Percentiles rank a stretch among this genome's conserved stretches.
These are phyloP conservation scores for Opisthocomus hoazin DNA, from an alignment of 2,113 vertebrate genomes.

Conservation along the genomic window DNA sequence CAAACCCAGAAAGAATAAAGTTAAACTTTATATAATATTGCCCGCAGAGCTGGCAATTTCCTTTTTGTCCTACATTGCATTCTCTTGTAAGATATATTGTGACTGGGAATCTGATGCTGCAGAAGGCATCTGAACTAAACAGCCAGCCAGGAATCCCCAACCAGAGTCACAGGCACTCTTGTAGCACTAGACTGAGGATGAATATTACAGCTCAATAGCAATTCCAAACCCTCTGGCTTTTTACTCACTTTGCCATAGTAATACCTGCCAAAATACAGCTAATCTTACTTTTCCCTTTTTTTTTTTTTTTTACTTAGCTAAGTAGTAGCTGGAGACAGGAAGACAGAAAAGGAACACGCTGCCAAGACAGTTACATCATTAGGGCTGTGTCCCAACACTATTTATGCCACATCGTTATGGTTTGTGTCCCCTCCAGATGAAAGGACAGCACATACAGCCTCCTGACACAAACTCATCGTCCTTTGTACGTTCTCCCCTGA, in stretches of 20 bases:
- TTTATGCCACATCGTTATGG: background rate
- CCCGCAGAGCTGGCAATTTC: background rate
- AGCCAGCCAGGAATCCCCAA: background rate
- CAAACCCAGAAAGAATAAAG: background rate
- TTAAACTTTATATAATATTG: background rate
- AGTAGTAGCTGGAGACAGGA: background rate
- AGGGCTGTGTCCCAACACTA: background rate
- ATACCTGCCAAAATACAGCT: background rate
- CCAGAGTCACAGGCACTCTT: background rate
- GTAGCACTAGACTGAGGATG: background rate
- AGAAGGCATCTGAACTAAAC: background rate
- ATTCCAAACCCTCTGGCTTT: background rate
- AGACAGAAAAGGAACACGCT: background rate
- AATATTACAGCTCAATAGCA: background rate
- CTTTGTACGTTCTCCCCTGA: background rate
- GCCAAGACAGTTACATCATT: background rate
- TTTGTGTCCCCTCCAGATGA: background rate
- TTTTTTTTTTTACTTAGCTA: background rate
- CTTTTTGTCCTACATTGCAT: background rate
- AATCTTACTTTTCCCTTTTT: background rate
- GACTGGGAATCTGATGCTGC: background rate
- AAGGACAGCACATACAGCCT: background rate
- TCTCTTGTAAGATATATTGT: background rate
- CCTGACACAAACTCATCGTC: background rate
- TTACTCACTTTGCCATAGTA: background rate